Evolutionary conservation across 2,113 vertebrate species (phyloP), one percentile per base, ranked within the genome.

Genomic region (Myotis yumanensis): DNA sequence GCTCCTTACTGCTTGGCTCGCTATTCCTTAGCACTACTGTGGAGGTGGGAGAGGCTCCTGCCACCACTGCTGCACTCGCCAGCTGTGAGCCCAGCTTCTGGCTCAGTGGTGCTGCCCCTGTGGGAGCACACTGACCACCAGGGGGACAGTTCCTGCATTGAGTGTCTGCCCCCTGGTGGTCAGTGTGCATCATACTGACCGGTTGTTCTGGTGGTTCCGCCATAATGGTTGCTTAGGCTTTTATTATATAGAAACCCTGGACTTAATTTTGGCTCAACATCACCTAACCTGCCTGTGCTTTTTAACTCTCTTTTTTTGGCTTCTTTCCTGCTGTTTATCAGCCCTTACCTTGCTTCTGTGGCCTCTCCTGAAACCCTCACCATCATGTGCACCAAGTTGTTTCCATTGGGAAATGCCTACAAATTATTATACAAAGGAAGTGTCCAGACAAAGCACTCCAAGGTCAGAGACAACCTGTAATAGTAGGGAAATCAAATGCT

Each of bases 371-470:
- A 57, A 93, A 62, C 71, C 14, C 10, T 57, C 16, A 40, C 2
- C 40, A 57, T 17, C 5, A 17, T 40, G 11, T 79, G 6, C 73
- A 62, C 32, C 77, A 68, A 57, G 3, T 66, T 77, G 40, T 73
- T 86, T 37, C 15, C 62, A 32, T 18, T 68, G 35, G 40, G 81
- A 89, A 95, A 89, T 52, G 11, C 16, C 23, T 75, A 35, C 25
- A 73, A 71, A 75, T 52, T 12, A 79, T 89, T 89, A 66, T 16
- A 25, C 20, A 84, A 94, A 73, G 32, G 17, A 86, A 10, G 3
- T 93, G 90, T 84, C 12, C 28, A 37, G 52, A 95, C 3, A 82
- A 46, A 85, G 59, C 8, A 80, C 25, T 93, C 94, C 52, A 89
- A 52, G 54, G n/a, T 62, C 84, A n/a, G 59, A 87, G 37, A 72